These are phyloP conservation scores for Microchirus variegatus DNA, from an alignment of 2,797 vertebrate species.

Conservation along the genomic window DNA sequence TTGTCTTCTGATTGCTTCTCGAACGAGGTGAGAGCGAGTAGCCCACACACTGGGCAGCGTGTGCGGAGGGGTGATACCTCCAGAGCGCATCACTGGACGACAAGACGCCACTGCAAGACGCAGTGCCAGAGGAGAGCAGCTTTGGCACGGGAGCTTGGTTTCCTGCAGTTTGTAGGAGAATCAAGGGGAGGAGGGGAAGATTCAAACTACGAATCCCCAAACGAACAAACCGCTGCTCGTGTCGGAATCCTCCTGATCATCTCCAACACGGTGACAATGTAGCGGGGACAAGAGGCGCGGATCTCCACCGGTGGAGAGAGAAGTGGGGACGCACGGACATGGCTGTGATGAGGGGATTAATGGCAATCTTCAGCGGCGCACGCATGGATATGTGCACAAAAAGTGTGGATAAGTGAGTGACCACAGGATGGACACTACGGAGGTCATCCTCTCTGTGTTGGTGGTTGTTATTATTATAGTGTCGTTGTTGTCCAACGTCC, in stretches of 20 bases:
- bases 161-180: constrained; percentile 50
- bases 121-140: constrained; percentile 59
- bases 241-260: constrained; percentile 56
- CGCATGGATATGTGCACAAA: constrained; percentile 61
- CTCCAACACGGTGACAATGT: constrained; percentile 69
- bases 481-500: constrained; percentile 94
- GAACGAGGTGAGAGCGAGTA: constrained; percentile 42
- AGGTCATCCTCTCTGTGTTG: constrained; percentile 87
- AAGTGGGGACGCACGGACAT: constrained; percentile 65
- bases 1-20: constrained; percentile 13
- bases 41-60: constrained; percentile 57
- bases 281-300: constrained; percentile 67
- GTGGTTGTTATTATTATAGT: constrained; percentile 89
- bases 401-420: constrained; percentile 66
- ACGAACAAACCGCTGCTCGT: constrained; percentile 39
- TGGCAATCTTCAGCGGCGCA: constrained; percentile 37
- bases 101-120: constrained; percentile 57
- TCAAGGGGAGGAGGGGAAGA: constrained; percentile 14
- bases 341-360: constrained; percentile 58
- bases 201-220: constrained; percentile 26
- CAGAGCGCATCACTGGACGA: constrained; percentile 67
- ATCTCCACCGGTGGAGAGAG: constrained; percentile 61
- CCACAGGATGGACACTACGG: constrained; percentile 92
- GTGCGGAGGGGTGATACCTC: constrained; percentile 61
- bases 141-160: constrained; percentile 43